Evolutionary conservation across 2,113 vertebrate genomes (phyloP).

Genomic region (Rhinopomastus cyanomelas): DNA sequence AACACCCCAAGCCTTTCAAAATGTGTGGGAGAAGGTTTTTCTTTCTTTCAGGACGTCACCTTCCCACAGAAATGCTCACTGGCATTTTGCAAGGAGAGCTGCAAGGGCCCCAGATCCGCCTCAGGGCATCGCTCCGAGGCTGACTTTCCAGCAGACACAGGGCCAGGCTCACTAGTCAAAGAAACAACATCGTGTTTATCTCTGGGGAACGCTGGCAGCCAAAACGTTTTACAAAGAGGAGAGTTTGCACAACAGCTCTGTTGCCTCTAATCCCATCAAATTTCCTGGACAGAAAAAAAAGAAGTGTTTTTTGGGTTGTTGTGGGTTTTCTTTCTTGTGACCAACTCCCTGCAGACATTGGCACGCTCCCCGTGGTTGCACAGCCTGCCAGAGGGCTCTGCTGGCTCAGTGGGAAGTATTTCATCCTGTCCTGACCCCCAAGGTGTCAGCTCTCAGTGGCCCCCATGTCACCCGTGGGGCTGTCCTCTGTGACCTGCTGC

Average conservation of each 20-base stretch:
- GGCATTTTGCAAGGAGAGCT: neutral
- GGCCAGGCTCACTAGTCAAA: neutral
- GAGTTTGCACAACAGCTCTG: slow-evolving; percentile 3
- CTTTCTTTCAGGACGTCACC: neutral
- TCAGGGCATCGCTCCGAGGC: neutral
- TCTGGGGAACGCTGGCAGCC: neutral
- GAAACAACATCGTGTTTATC: neutral
- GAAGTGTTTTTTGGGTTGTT: neutral
- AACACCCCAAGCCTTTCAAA: neutral
- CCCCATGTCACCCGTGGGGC: neutral
- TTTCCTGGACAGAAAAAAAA: slow-evolving; percentile 17
- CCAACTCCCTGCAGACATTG: slow-evolving; percentile 4
- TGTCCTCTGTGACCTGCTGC: neutral
- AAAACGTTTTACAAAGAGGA: neutral
- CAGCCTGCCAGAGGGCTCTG: neutral
- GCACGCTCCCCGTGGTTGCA: neutral
- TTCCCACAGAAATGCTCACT: neutral
- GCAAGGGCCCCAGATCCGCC: neutral
- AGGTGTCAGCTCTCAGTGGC: neutral
- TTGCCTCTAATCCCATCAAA: slow-evolving; percentile 5
- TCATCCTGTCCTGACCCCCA: neutral
- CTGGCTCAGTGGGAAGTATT: neutral
- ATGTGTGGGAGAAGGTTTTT: neutral
- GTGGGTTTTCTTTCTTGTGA: neutral
- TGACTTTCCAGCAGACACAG: slow-evolving; percentile 9